phyloP scores from a whole-genome alignment of 2,888 invertebrate genomes.

The Mantis religiosa region DNA sequence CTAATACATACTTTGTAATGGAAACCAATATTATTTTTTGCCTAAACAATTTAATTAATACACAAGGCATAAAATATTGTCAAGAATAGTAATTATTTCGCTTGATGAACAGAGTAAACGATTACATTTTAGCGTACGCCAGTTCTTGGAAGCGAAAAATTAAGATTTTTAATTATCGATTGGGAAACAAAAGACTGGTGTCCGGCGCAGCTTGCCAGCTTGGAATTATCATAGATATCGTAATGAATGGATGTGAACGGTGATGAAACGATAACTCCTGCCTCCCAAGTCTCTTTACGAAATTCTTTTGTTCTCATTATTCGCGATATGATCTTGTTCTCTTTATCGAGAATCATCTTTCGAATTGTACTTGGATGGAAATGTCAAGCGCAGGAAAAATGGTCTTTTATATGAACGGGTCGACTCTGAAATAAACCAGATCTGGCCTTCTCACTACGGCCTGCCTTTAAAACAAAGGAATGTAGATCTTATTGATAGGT shows the following conservation, averaged over 20 bases:
- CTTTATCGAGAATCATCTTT: neutral
- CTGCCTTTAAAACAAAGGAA: neutral
- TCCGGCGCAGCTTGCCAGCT: neutral
- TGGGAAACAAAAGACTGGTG: neutral
- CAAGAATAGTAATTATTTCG: too few relatives aligned
- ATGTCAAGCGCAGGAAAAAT: neutral
- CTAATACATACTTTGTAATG: too few relatives aligned
- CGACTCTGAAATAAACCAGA: neutral
- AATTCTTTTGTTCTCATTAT: neutral
- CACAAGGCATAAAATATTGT: too few relatives aligned
- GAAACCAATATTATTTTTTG: too few relatives aligned
- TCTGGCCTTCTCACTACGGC: too few relatives aligned
- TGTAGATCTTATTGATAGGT: neutral
- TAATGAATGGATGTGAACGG: neutral
- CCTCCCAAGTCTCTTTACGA: neutral
- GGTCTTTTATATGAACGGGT: neutral
- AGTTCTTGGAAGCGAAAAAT: neutral
- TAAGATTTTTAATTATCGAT: neutral
- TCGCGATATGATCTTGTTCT: neutral
- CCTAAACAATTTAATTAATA: too few relatives aligned
- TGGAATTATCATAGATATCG: neutral
- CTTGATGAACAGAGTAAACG: neutral
- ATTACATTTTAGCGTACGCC: neutral
- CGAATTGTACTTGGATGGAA: neutral
- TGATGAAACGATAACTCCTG: neutral